These are phyloP conservation scores for Xiphophorus couchianus DNA, from an alignment of 2,113 vertebrate genomes.

Conservation along the genomic window DNA sequence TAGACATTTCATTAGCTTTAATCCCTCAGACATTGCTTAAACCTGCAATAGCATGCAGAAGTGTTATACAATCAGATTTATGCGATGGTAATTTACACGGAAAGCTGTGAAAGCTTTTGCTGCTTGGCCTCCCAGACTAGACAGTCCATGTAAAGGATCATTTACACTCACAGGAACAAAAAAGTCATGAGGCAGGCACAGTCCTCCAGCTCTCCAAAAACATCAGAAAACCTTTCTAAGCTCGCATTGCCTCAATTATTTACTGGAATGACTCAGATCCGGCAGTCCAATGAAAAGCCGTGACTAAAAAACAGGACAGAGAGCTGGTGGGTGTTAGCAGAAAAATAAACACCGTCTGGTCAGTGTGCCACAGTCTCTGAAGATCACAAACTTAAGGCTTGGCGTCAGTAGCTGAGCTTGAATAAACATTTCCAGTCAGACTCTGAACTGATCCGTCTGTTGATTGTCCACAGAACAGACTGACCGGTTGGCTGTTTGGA, in stretches of 20 bases:
- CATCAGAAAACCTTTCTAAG: slow-evolving; percentile 46
- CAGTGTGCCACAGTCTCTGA: slow-evolving; percentile 16
- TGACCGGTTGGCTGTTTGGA: background rate
- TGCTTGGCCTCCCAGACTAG: background rate
- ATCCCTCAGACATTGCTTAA: background rate
- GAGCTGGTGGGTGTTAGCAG: slow-evolving; percentile 19
- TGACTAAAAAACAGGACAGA: slow-evolving; percentile 19
- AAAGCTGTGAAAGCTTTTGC: background rate
- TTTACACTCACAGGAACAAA: background rate
- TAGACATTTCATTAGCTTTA: background rate
- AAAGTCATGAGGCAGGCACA: slow-evolving; percentile 9
- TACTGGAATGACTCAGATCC: slow-evolving; percentile 46
- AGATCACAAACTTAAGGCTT: background rate
- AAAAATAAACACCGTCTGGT: slow-evolving; percentile 24
- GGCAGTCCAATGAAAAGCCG: slow-evolving; percentile 37
- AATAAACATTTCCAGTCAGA: slow-evolving; percentile 11
- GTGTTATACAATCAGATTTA: background rate
- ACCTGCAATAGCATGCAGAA: background rate
- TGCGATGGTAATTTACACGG: background rate
- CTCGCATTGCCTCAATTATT: slow-evolving; percentile 45
- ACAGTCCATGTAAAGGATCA: background rate
- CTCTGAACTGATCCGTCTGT: background rate
- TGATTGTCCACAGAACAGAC: slow-evolving; percentile 11
- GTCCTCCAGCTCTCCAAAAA: slow-evolving; percentile 22
- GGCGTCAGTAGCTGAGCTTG: background rate